Percentiles rank a stretch among this genome's conserved stretches.
Conservation (phyloP, 2,888 invertebrate species). For the Trissolcus brochymenae region DNA sequence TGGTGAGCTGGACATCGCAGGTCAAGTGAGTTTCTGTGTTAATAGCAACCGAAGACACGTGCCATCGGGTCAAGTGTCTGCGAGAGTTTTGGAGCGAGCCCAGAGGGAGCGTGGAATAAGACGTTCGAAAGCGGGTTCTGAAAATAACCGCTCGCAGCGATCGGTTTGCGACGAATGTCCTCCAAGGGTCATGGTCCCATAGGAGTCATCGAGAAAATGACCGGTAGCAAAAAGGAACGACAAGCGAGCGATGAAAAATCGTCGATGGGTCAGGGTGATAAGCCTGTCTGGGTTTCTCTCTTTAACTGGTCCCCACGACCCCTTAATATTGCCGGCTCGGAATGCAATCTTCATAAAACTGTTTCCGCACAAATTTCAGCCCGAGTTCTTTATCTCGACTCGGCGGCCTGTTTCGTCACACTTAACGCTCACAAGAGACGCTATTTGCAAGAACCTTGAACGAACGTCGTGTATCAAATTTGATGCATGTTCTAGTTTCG, state of each 20-base stretch:
- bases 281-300: constrained; percentile 45
- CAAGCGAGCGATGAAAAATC: constrained; percentile 47
- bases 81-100: constrained; percentile 36
- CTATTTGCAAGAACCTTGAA: constrained; percentile 59
- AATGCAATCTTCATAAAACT: constrained; percentile 75
- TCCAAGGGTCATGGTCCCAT: constrained; percentile 8
- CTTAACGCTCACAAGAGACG: constrained; percentile 53
- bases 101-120: constrained; percentile 28
- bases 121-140: constrained; percentile 9
- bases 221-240: constrained; percentile 46
- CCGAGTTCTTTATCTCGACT: constrained; percentile 55
- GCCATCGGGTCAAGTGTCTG: constrained; percentile 56
- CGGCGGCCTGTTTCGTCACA: constrained; percentile 49
- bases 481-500: constrained; percentile 33
- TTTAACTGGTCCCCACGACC: constrained; percentile 63
- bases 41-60: constrained; percentile 40
- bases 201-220: constrained; percentile 41
- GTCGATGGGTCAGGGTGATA: constrained; percentile 52
- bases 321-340: constrained; percentile 69
- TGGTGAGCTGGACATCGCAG: constrained; percentile 1
- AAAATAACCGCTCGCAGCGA: constrained; percentile 19
- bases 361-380: constrained; percentile 68
- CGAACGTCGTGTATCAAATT: constrained; percentile 29
- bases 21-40: constrained; percentile 40
- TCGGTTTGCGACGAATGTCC: constrained; percentile 17